Base-by-base conservation (phyloP, 1,140 invertebrate genomes). In the Drosophila parvula region DNA sequence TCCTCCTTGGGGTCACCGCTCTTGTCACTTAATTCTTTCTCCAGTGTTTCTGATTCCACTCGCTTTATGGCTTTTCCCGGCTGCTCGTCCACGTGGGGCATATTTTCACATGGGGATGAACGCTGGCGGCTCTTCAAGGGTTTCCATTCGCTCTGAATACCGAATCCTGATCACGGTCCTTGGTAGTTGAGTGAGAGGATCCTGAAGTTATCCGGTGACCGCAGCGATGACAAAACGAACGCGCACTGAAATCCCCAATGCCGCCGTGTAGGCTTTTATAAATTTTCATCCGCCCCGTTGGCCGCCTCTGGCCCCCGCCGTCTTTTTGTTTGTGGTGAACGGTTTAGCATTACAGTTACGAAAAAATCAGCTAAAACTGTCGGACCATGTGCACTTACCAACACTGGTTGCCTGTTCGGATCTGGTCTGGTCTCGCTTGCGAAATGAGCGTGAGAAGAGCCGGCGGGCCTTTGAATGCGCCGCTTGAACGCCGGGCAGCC, bases 321-420 rank as follows among this genome's bases (percentile, higher is more conserved):
- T 28, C 40, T 5, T 51, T 43, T 58, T 67, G 81, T 43, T 65
- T 85, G 81, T 61, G 81, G 81, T 80, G 45, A 71, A 55, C n/a
- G 84, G 79, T 88, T 74, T 88, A 74, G 38, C 63, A 83, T 88
- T 88, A 80, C 83, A 88, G 57, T 58, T 62, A 80, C 60, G 47
- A 47, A 53, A 57, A 69, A 48, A 14, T 55, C 51, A 56, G 9
- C 16, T 32, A 30, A 56, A 40, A 43, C 64, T 67, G n/a, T 22
- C 22, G 22, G 22, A 34, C 27, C 41, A 36, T 61, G 5, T 62
- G 67, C 34, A 55, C 80, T 86, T 83, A 86, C 82, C 83, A 86
- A 89, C 83, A 86, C 82, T 86, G 76, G 43, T 12, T 44, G 22
- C 4, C 41, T 53, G 32, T 30, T 8, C n/a, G 16, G 30, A 59